Evolutionary conservation across 1,140 invertebrate species (phyloP).

Genomic region (Drosophila arizonae): DNA sequence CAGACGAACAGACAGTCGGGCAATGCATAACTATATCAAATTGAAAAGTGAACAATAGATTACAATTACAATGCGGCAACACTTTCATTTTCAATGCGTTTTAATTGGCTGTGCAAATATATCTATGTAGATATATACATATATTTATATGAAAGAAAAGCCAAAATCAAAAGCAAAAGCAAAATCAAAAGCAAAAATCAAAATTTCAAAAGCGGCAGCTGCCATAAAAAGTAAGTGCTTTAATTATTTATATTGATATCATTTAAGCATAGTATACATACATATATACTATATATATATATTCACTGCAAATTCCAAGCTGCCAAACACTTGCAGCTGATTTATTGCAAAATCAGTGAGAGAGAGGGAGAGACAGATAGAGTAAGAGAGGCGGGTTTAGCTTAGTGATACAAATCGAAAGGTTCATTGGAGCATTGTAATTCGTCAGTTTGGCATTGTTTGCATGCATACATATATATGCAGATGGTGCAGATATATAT

Average conservation of each 20-base stretch:
- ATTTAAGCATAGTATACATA: slow-evolving; percentile 14
- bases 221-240: slow-evolving; percentile 32
- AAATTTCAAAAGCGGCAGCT: slow-evolving; percentile 20
- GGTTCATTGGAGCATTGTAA: slow-evolving; percentile 65
- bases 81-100: slow-evolving; percentile 72
- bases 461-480: slow-evolving; percentile 1
- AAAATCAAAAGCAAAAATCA: slow-evolving; percentile 3
- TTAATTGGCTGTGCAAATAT: slow-evolving; percentile 41
- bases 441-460: slow-evolving; percentile 48
- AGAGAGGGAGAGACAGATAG: not conserved
- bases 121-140: too few species aligned
- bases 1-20: slow-evolving; percentile 10
- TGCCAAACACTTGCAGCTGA: slow-evolving; percentile 13
- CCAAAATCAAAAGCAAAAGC: slow-evolving; percentile 7
- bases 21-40: slow-evolving; percentile 72
- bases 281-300: not conserved
- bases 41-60: slow-evolving; percentile 56
- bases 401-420: slow-evolving; percentile 31
- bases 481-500: slow-evolving; percentile 15
- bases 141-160: slow-evolving; percentile 3
- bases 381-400: not conserved
- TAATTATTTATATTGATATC: slow-evolving; percentile 36
- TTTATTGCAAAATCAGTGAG: slow-evolving; percentile 25
- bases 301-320: slow-evolving; percentile 17
- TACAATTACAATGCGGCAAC: slow-evolving; percentile 38